Conservation (phyloP, 2,888 invertebrate genomes). For the Cantharis rustica region DNA sequence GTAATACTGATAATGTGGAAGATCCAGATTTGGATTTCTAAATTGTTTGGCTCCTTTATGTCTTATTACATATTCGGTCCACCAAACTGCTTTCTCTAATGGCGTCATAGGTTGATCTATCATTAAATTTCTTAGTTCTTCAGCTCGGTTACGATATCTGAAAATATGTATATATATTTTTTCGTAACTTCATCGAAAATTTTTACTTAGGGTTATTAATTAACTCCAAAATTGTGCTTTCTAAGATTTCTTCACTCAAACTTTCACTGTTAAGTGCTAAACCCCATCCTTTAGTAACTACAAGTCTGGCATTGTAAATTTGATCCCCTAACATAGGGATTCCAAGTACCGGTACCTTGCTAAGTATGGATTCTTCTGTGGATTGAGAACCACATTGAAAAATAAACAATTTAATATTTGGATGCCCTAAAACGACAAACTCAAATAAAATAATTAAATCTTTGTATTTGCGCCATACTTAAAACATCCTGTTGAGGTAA, state of each 20-base stretch:
- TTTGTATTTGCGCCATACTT: constrained; percentile 40
- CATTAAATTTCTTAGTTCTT: constrained; percentile 30
- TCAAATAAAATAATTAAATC: neutral
- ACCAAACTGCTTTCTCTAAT: constrained; percentile 43
- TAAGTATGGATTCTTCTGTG: constrained; percentile 38
- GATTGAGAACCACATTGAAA: constrained; percentile 40
- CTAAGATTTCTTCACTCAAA: constrained; percentile 38
- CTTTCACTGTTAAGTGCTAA: constrained; percentile 28
- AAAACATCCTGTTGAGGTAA: constrained; percentile 57
- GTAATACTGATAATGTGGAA: constrained; percentile 38
- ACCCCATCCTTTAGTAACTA: constrained; percentile 37
- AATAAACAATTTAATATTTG: constrained; percentile 37
- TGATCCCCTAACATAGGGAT: constrained; percentile 43
- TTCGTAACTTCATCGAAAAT: neutral
- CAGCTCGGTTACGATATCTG: constrained; percentile 40
- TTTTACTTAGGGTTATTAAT: constrained; percentile 41
- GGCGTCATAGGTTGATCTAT: constrained; percentile 41
- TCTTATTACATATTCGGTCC: constrained; percentile 45
- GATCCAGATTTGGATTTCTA: constrained; percentile 28
- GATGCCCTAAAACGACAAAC: constrained; percentile 28
- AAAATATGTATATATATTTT: constrained; percentile 13
- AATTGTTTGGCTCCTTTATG: constrained; percentile 41
- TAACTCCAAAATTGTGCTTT: constrained; percentile 40
- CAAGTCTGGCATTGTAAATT: constrained; percentile 35
- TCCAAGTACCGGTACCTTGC: constrained; percentile 42